A percentile compares a stretch with the other conserved stretches of the same genome.
Evolutionary conservation across 2,113 vertebrate species (phyloP).

Genomic region (Castor canadensis): DNA sequence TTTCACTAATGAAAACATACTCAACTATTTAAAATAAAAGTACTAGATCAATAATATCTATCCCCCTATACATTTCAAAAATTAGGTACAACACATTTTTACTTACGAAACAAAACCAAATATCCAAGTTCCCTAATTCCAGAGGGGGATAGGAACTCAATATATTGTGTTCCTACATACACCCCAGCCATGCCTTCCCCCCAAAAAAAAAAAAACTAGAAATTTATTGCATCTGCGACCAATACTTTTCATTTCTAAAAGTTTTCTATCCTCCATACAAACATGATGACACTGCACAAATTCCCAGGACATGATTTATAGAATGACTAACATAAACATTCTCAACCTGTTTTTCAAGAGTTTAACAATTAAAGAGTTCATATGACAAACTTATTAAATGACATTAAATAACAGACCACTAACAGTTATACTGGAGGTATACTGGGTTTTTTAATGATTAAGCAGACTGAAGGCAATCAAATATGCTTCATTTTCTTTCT

Average conservation of each 20-base stretch:
- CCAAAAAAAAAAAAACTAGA: not conserved
- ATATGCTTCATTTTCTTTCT: not conserved
- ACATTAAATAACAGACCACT: not conserved
- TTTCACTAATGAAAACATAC: constrained; percentile 20
- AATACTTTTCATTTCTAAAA: not conserved
- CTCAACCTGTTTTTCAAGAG: not conserved
- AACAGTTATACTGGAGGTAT: not conserved
- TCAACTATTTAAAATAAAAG: not conserved
- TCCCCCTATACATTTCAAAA: not conserved
- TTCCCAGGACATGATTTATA: not conserved
- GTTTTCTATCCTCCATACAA: not conserved
- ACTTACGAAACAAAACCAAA: not conserved
- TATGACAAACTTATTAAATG: not conserved
- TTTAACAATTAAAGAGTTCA: not conserved
- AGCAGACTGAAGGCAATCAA: not conserved
- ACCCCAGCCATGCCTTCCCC: not conserved
- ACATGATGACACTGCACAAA: not conserved
- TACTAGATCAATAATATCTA: not conserved
- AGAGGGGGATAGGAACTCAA: not conserved
- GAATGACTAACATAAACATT: not conserved
- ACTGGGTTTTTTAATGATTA: not conserved
- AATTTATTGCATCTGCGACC: not conserved
- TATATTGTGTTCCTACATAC: not conserved
- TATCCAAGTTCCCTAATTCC: not conserved
- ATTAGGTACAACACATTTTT: not conserved